Percentiles rank a stretch among this genome's conserved stretches.
Evolutionary conservation across 2,888 invertebrate genomes (phyloP).

Genomic region (Adelognathus sp.): DNA sequence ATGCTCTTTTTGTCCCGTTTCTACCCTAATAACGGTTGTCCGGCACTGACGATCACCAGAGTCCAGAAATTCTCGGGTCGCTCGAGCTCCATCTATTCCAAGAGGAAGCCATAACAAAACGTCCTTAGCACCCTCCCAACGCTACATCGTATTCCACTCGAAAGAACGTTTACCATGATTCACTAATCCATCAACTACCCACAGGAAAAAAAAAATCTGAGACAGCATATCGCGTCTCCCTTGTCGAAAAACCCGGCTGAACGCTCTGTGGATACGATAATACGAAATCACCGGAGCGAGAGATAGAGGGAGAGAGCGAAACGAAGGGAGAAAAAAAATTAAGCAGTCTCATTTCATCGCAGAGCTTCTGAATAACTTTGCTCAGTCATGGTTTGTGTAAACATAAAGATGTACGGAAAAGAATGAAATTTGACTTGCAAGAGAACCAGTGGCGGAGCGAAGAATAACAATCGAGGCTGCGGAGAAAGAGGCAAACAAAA

Average conservation of each 20-base stretch:
- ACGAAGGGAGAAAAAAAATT: slow-evolving; percentile 18
- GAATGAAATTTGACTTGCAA: slow-evolving; percentile 21
- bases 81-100: not conserved
- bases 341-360: slow-evolving; percentile 29
- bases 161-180: slow-evolving; percentile 1
- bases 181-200: slow-evolving; percentile 14
- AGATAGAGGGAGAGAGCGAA: not conserved
- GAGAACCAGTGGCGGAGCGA: not conserved
- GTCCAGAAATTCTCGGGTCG: not conserved
- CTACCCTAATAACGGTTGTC: too few relatives aligned
- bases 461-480: slow-evolving; percentile 26
- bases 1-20: too few relatives aligned
- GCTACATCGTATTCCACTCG: slow-evolving; percentile 26
- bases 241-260: not conserved
- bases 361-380: not conserved
- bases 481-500: slow-evolving; percentile 7
- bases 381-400: slow-evolving; percentile 23
- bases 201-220: slow-evolving; percentile 16
- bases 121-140: not conserved
- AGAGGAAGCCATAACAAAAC: not conserved
- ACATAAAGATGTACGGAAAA: not conserved
- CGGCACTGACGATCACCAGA: too few relatives aligned
- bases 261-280: not conserved
- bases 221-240: not conserved
- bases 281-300: not conserved